These are phyloP conservation scores for Machimus atricapillus DNA, from an alignment of 2,888 invertebrate genomes.

Conservation along the genomic window DNA sequence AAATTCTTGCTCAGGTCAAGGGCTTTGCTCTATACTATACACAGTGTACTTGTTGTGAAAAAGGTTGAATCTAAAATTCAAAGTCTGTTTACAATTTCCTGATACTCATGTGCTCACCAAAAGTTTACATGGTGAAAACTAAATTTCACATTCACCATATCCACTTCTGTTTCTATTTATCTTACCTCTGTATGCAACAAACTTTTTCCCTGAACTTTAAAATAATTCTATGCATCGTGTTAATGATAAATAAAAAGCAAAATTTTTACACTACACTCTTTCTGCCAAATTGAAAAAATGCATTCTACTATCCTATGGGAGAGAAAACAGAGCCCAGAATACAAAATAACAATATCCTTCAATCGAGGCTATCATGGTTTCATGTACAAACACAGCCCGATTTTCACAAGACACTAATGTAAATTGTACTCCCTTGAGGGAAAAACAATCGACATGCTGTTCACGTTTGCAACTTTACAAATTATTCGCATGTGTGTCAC, in stretches of 20 bases:
- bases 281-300: background rate
- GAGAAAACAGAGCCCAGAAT: background rate
- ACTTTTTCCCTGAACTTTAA: background rate
- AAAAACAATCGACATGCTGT: background rate
- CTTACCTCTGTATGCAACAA: background rate
- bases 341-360: background rate
- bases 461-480: background rate
- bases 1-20: no score
- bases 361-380: background rate
- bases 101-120: no score
- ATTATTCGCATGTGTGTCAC: background rate
- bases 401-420: background rate
- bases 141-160: background rate
- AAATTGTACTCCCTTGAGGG: background rate
- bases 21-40: no score
- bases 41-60: no score
- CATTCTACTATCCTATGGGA: background rate
- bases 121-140: no score
- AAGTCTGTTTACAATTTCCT: no score
- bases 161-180: background rate
- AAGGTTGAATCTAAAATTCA: no score
- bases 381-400: background rate
- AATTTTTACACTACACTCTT: background rate
- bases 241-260: background rate
- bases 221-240: background rate